Base-by-base conservation (phyloP, 2,888 invertebrate species). In the Erebia palarica region DNA sequence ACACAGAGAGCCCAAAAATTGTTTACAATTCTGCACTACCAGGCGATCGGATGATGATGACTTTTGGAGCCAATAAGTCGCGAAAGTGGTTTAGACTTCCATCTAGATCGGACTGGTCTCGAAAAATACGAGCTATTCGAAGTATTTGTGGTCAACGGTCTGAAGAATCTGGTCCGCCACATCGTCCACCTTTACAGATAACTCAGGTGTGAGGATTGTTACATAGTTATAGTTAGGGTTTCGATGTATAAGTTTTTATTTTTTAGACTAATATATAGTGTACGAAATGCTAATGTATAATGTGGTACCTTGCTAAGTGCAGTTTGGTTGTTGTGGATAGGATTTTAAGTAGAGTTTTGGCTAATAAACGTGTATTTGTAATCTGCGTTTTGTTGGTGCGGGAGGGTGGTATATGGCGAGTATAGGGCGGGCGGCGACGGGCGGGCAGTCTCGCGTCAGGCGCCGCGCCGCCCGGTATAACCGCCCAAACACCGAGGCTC, bases 351-450 rank as follows among this genome's bases (percentile, higher is more conserved):
- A 90, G 88, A 83, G 82, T 86, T 88, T 87, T 86, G 84, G 92
- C 91, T 92, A 92, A 90, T 92, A 91, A 91, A 91, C 85, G 88
- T 89, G 85, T 88, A 81, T 86, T 84, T 78, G 86, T 89, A 88
- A 91, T 88, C 82, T 87, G 91, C 90, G 92, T 91, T 92, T 90
- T 89, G 92, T 89, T 92, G 83, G 85, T 82, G 85, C 78, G 82
- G 82, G 79, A 82, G 83, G 84, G 83, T 81, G 84, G 80, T 79
- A 78, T 80, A 78, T 80, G 18, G 78, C 74, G 77, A 76, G 82
- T 77, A 77, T 74, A 80, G 85, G 87, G 88, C 86, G 88, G 78
- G 79, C 85, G 87, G 88, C 86, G 88, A 78, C 76, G 73, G 77
- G 78, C 74, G 75, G 75, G 87, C 91, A 91, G 93, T 92, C 87